Evolutionary conservation across 2,113 vertebrate genomes (phyloP), one percentile per base, ranked within the genome.

Genomic region (Tretioscincus oriximinensis): DNA sequence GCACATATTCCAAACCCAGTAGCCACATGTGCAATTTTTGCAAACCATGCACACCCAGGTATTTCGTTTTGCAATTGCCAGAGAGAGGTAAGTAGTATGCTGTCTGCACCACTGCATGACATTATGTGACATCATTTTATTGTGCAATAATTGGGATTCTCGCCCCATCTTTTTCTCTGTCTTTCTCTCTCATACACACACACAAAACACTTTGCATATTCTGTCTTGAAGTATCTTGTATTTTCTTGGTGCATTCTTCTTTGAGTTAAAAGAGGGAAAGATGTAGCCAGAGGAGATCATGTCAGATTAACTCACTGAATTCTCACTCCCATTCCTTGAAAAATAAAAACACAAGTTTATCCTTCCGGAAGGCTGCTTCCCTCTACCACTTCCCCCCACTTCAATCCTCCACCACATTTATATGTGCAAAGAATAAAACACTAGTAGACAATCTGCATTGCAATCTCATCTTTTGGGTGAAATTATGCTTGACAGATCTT

Each of bases 301-400:
- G 54, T 66, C 67, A 77, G 16, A 73, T 51, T 14, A 66, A 47
- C 26, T 64, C 60, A 9, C 4, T 74, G n/a, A 63, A 35, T 75
- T 54, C 64, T 22, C 10, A 66, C n/a, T 11, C 28, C 7, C 14
- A 9, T 14, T 29, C 65, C 65, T 66, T 66, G 18, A 58, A 58
- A 58, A 58, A 58, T 18, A 58, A 67, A 51, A 74, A 51, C 68
- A 49, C 45, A 76, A 70, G 24, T 64, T 64, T 20, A 80, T 80
- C 58, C 26, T 69, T 75, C 66, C 35, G 49, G 77, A 75, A 75
- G 82, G 72, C 54, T 84, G 66, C 35, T 26, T 65, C 65, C 29
- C 35, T 18, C 60, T 7, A 3, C 21, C 10, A 7, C 18, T 9
- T 9, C n/a, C 29, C n/a, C n/a, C n/a, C 12, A 41, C 35, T 5